Base-by-base conservation (phyloP, 2,797 vertebrate genomes). In the Rhinoraja longicauda region DNA sequence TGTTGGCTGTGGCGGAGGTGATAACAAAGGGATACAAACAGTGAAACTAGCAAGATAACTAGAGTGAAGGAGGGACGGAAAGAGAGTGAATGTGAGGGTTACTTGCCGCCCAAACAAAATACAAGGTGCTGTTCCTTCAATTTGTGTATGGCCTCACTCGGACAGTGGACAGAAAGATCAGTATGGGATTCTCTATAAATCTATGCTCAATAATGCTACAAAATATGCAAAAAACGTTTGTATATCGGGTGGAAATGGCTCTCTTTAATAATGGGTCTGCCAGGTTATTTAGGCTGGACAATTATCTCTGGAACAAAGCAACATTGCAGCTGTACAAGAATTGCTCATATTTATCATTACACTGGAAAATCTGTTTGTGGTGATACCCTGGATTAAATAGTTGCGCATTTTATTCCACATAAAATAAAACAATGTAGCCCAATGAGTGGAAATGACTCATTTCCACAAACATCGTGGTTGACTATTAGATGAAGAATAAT, bases 291-390 rank as follows among this genome's bases (percentile, higher is more conserved):
- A 72, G 91, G 24, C 64, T 26, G 4, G 29, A 57, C 59, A 91
- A 91, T 26, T 91, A 91, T 91, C 67, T 29, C 32, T 36, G 32
- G 36, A 91, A 73, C 24, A 26, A 91, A 91, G 67, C 88, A 72
- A 21, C 64, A 29, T 24, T 39, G 70, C 67, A 72, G 45, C 36
- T 26, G 19, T 67, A 67, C 64, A 67, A 67, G 64, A 67, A 15
- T 45, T 91, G 36, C n/a, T 36, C 70, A n/a, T 70, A 91, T 86
- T 90, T 91, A 45, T 36, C 36, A 73, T 39, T 62, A 39, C 32
- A 90, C 32, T 4, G 64, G 88, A 90, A 90, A 90, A 72, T 36
- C 32, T 39, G 82, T 86, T 62, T 62, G 29, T 29, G 81, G 57
- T 12, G 13, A n/a, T 9, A 21, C 15, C 0, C 17, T 36, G 29